Base-by-base conservation (phyloP, 1,140 invertebrate species). In the Cepaea nemoralis region DNA sequence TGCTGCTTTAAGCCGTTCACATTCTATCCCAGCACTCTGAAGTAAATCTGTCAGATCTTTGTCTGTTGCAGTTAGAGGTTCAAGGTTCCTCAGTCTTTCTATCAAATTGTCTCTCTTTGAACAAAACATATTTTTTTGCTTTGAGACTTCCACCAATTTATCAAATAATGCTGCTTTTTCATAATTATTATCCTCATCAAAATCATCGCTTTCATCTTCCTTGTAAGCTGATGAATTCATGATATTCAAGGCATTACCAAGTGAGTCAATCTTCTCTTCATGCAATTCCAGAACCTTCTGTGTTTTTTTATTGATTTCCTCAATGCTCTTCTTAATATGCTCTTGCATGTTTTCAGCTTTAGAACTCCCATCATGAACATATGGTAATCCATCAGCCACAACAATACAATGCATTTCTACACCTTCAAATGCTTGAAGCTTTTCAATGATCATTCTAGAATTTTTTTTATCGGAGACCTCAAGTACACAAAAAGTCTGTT, bases 11-110 rank as follows among this genome's bases (percentile, higher is more conserved):
- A 90, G 81, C 40, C 88, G 35, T 16, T 63, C 16, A 69, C 85
- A 88, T 71, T 91, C 90, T 31, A 88, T 73, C 14, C 84, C 84
- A 84, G 88, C 85, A 16, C 42, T 69, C 50, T 79, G 87, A 37
- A 77, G 74, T 6, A 88, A 77, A 42, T 79, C 70, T 31, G 70
- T 59, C 8, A 86, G 40, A 27, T 86, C 74, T 71, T 81, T 81
- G 31, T 84, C 77, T 74, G 76, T 71, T 5, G 78, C 77, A 0
- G 66, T 45, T 37, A 16, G 16, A 81, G 35, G 71, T 82, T 69
- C 0, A 83, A 27, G 10, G 71, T 48, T 39, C 77, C 78, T n/a
- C 87, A 33, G 55, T 83, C 77, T 39, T 78, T 59, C 27, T 77
- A 78, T 27, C 84, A 81, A 1, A 33, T 37, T 16, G 78, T 63